Conservation (phyloP, 2,113 vertebrate species). For the Harpagus bidentatus region DNA sequence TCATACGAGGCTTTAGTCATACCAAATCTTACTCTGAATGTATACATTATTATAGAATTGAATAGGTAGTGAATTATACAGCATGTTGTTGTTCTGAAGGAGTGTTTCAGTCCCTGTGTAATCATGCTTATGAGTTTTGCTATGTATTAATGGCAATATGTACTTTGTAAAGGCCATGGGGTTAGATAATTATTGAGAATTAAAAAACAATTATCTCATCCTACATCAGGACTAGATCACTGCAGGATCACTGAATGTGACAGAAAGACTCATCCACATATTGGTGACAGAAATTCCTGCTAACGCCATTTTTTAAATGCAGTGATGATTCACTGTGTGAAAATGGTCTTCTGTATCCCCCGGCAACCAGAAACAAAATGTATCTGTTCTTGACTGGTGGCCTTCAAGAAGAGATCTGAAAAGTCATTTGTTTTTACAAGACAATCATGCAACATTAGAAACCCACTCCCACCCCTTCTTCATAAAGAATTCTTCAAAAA, state of each 20-base stretch:
- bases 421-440: constrained; percentile 45
- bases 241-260: neutral
- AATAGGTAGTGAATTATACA: neutral
- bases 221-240: neutral
- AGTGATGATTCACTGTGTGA: constrained; percentile 25
- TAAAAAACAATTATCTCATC: neutral
- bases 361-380: constrained; percentile 60
- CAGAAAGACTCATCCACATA: neutral
- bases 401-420: constrained; percentile 21
- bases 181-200: neutral
- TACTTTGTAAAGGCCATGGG: neutral
- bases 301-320: constrained; percentile 12
- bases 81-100: neutral
- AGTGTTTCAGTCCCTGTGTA: neutral
- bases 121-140: neutral
- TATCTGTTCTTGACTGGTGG: constrained; percentile 51
- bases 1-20: neutral
- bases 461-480: neutral
- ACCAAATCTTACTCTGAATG: neutral
- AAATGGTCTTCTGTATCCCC: constrained; percentile 38
- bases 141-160: neutral
- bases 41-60: neutral
- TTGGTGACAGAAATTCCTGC: neutral
- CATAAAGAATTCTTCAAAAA: neutral
- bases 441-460: neutral